A percentile compares a stretch with the other conserved stretches of the same genome.
phyloP scores from a whole-genome alignment of 2,797 vertebrate species.

The Alauda arvensis region DNA sequence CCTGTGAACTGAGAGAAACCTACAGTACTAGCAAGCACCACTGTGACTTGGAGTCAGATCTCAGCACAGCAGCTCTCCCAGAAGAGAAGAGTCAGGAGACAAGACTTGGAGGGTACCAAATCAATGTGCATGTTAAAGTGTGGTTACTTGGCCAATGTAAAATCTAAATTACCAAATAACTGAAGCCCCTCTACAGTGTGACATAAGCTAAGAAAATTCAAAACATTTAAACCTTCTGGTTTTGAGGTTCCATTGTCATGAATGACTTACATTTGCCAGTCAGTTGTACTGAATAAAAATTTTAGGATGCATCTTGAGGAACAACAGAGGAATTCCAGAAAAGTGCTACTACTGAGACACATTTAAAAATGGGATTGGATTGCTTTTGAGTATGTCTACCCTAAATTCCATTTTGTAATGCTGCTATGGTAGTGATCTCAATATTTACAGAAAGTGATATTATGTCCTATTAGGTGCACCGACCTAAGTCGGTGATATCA shows the following conservation, averaged over 20 bases:
- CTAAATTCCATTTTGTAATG: not conserved
- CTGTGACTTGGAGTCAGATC: not conserved
- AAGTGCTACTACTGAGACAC: not conserved
- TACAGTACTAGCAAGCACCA: not conserved
- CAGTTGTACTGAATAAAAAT: not conserved
- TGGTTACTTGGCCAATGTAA: not conserved
- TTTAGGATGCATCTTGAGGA: not conserved
- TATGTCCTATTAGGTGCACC: not conserved
- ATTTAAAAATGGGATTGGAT: not conserved
- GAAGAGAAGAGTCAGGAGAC: not conserved
- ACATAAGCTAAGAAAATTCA: not conserved
- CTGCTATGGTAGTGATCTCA: not conserved
- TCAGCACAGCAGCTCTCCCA: not conserved
- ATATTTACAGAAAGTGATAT: not conserved
- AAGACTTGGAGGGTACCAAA: not conserved
- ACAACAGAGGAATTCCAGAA: not conserved
- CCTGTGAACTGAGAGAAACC: not conserved
- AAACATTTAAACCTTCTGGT: not conserved
- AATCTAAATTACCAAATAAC: not conserved
- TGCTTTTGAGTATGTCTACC: not conserved
- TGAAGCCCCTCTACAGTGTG: not conserved
- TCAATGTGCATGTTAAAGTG: accelerated
- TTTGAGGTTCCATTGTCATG: not conserved
- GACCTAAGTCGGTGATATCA: not conserved
- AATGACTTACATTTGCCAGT: not conserved